Percentiles rank a stretch among this genome's conserved stretches.
Conservation (phyloP, 2,888 invertebrate genomes). For the Pandemis corylana region DNA sequence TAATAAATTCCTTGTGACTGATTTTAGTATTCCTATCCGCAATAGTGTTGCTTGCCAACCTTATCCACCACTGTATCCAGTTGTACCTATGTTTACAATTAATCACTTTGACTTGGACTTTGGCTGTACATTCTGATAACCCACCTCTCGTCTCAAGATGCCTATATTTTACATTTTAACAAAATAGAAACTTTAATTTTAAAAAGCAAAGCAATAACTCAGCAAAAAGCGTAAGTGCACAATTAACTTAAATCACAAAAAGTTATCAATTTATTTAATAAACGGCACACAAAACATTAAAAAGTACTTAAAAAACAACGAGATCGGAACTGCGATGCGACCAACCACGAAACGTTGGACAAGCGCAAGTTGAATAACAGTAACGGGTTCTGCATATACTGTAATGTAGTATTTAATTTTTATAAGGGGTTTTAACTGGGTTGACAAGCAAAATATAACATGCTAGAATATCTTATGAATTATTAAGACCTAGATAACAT, state of each 20-base stretch:
- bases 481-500: too few relatives aligned
- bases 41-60: too few relatives aligned
- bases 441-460: background rate
- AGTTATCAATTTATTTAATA: slow-evolving; percentile 21
- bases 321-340: background rate
- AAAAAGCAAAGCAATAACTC: slow-evolving; percentile 1
- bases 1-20: too few relatives aligned
- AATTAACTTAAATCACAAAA: slow-evolving; percentile 22
- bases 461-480: too few relatives aligned
- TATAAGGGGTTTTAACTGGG: too few relatives aligned
- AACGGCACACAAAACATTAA: slow-evolving; percentile 6
- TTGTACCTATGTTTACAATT: too few relatives aligned
- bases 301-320: slow-evolving; percentile 13
- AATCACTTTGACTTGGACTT: too few relatives aligned
- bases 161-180: background rate
- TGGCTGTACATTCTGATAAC: too few relatives aligned
- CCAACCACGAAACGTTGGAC: background rate
- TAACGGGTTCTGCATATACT: background rate
- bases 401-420: too few relatives aligned
- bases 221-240: slow-evolving; percentile 24
- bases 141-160: background rate
- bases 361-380: background rate
- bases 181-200: background rate
- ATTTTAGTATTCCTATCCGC: too few relatives aligned
- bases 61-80: too few relatives aligned